Evolutionary conservation across 2,888 invertebrate species (phyloP).

Genomic region (Caradrina kadenii): DNA sequence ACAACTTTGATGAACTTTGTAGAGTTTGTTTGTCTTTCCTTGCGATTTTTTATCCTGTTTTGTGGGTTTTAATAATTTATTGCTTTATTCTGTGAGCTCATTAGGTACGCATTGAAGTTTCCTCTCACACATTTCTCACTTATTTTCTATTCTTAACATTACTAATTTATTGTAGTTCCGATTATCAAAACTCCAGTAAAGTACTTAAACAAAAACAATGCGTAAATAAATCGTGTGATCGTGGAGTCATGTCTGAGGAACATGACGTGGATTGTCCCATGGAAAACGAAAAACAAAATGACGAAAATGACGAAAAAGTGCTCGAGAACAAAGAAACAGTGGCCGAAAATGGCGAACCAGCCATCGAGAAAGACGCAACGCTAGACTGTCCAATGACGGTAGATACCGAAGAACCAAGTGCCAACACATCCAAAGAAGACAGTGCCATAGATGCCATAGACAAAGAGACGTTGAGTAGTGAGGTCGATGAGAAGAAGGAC

Average conservation of each 20-base stretch:
- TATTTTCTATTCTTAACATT: not conserved
- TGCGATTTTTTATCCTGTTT: conserved; percentile 12
- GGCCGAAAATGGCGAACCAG: conserved; percentile 42
- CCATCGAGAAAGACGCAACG: conserved; percentile 36
- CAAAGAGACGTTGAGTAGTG: conserved; percentile 67
- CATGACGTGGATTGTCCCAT: conserved; percentile 78
- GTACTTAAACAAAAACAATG: conserved; percentile 51
- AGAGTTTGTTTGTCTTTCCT: conserved; percentile 41
- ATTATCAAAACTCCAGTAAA: conserved; percentile 22
- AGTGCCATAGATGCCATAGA: conserved; percentile 80
- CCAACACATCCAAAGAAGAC: conserved; percentile 75
- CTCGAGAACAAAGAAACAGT: conserved; percentile 27
- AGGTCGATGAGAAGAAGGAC: conserved; percentile 59
- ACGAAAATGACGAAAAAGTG: conserved; percentile 48
- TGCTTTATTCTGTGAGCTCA: not conserved
- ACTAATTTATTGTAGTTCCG: not conserved
- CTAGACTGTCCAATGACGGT: conserved; percentile 50
- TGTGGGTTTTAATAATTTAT: conserved; percentile 9
- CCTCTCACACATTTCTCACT: not conserved
- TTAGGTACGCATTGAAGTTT: not conserved
- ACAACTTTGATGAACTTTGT: conserved; percentile 19
- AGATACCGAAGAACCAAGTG: conserved; percentile 73
- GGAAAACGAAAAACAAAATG: conserved; percentile 69
- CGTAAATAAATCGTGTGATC: conserved; percentile 56
- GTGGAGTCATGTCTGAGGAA: conserved; percentile 85